phyloP scores from a whole-genome alignment of 2,797 vertebrate genomes.

The Catamblyrhynchus diadema region DNA sequence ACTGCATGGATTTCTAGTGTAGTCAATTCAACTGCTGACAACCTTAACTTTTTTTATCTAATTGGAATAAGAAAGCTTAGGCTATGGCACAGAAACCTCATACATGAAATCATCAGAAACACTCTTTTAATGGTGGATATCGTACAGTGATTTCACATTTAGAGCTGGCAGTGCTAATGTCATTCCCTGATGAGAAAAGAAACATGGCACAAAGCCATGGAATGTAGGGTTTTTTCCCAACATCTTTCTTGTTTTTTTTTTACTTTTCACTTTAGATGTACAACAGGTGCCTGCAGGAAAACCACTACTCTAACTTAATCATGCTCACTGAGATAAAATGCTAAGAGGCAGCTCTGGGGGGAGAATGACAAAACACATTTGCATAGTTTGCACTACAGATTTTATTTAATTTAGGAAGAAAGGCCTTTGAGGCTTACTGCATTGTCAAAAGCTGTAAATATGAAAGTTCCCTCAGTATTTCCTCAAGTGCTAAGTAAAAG shows the following conservation, averaged over 20 bases:
- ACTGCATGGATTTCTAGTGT: background rate
- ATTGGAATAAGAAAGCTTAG: background rate
- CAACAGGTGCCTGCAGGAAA: background rate
- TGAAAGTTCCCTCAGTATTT: constrained; percentile 45
- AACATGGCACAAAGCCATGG: background rate
- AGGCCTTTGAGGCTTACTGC: constrained; percentile 2
- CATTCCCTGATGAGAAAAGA: background rate
- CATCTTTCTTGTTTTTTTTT: background rate
- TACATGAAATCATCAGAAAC: background rate
- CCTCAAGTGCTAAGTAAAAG: constrained; percentile 29
- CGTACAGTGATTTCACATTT: background rate
- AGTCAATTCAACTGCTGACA: background rate
- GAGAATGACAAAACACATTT: constrained; percentile 52
- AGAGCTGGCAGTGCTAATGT: background rate
- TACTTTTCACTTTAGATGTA: background rate
- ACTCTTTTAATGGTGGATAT: background rate
- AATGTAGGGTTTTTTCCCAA: background rate
- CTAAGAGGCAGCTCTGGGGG: constrained; percentile 7
- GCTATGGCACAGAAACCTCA: background rate
- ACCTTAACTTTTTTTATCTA: background rate
- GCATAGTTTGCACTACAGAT: constrained; percentile 23
- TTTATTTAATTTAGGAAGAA: constrained; percentile 58
- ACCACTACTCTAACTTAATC: constrained; percentile 28
- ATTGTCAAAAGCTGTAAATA: constrained; percentile 21
- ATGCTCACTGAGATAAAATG: constrained; percentile 27